A percentile compares a stretch with the other conserved stretches of the same genome.
Evolutionary conservation across 92 coral and sea anemone species (phyloP).

Genomic region (Zoanthus sansibaricus): DNA sequence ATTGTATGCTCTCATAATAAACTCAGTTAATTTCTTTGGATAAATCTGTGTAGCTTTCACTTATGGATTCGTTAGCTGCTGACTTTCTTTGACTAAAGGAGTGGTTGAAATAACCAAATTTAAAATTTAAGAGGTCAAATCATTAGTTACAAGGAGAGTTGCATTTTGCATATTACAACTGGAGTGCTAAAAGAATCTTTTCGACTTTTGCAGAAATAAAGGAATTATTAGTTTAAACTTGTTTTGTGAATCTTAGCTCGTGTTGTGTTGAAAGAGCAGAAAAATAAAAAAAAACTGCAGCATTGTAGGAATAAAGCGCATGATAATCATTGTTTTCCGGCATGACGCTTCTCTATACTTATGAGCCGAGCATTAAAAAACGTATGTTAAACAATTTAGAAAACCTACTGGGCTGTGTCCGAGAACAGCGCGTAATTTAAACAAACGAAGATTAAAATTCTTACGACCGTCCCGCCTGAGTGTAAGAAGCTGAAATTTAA

Average conservation of each 20-base stretch:
- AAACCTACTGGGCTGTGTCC: too few species aligned
- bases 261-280: background rate
- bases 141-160: background rate
- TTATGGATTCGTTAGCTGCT: background rate
- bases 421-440: too few species aligned
- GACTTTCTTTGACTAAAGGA: background rate
- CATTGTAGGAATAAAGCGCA: background rate
- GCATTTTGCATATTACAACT: too few species aligned
- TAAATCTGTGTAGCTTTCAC: background rate
- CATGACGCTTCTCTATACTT: background rate
- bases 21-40: background rate
- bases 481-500: too few species aligned
- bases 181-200: too few species aligned
- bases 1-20: constrained; percentile 32
- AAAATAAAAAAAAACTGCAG: background rate
- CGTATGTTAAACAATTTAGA: background rate
- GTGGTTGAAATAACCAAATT: too few species aligned
- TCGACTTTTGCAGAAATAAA: too few species aligned
- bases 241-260: background rate
- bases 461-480: too few species aligned
- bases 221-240: too few species aligned
- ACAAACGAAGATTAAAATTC: too few species aligned
- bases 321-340: background rate
- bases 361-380: background rate
- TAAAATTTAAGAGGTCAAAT: too few species aligned